Base-by-base conservation (phyloP, 2,797 vertebrate genomes). In the Menidia menidia region DNA sequence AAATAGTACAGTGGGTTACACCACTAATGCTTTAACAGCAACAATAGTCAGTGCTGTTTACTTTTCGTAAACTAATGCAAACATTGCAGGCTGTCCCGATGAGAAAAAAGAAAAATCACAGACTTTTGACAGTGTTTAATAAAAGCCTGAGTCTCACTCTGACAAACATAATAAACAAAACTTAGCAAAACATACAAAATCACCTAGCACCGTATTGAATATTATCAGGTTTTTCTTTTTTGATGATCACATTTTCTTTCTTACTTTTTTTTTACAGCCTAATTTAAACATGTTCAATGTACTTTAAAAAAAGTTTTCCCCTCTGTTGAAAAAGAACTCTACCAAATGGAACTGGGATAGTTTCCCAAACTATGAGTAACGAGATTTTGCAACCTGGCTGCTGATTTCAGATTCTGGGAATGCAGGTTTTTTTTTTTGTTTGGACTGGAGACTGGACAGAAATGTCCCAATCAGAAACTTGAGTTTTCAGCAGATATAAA, bases 401-500 rank as follows among this genome's bases (percentile, higher is more conserved):
- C 57, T 73, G 43, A 18, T 68, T 73, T 67, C 4, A 50, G 15
- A 63, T 77, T 75, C 45, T 44, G 43, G 57, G 32, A 84, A 83
- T 72, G 25, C 12, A 15, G 0, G 0, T 33, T 73, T 19, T 25
- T 19, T 25, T 18, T 39, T 65, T 58, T 55, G 43, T 53, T 25
- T 25, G 25, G 25, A 25, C 25, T 25, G 25, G 25, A 25, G 25
- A 25, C 54, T 19, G 19, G 48, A 9, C 42, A 64, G 48, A 64
- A 59, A 50, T 61, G 78, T 80, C 71, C 76, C 41, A 16, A 4
- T 13, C 30, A 50, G 1, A 70, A 4, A 2, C 15, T 60, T 1
- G 19, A 0, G 41, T 33, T 48, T 25, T 41, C 48, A 48, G 53
- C 30, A 56, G 6, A 52, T 81, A 90, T 88, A 91, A 85, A 84